Evolutionary conservation across 2,113 vertebrate genomes (phyloP), one percentile per base, ranked within the genome.

Genomic region (Morone chrysops): DNA sequence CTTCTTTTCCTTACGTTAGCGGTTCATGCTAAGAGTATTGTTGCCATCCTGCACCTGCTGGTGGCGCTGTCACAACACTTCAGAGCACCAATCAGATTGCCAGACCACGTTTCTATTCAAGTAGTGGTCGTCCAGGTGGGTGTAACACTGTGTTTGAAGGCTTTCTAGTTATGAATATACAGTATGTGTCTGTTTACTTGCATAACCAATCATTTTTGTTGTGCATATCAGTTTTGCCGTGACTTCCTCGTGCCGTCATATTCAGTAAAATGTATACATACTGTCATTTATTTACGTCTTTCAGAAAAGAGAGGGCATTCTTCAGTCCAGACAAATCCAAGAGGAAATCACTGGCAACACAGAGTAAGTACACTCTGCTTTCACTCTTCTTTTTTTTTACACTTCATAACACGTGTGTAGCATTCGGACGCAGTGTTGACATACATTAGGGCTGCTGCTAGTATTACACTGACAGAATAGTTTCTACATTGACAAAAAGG

Each of bases 321-420:
- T 99, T 66, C 98, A 99, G 92, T 98, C 98, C 74, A 96, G 97
- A 88, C 98, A 99, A 90, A 96, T 99, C 90, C 97, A 98, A 88
- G 98, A 99, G 94, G 97, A 99, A 95, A 99, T 99, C 95, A 99
- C 98, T 78, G 97, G 97, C 88, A 98, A 99, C 95, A 99, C 97
- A 45, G 98, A 99, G 98, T 99, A 95, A 95, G 98, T 96, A 14
- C 2, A 0, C 47, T 53, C 40, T 40, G 31, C 20, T 2, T 1
- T 16, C 62, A 61, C 18, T 54, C 25, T 31, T 31, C 3, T 31
- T 31, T 31, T 9, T 40, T 76, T 45, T 61, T 3, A 71, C 50
- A 51, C 54, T 40, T 48, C 14, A 25, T 4, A 48, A 8, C 9
- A 8, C 60, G 41, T 8, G 53, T 40, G 41, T 25, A 22, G 40